These are phyloP conservation scores for Pristionchus maxplancki DNA, from an alignment of 2,888 invertebrate genomes.

Conservation along the genomic window DNA sequence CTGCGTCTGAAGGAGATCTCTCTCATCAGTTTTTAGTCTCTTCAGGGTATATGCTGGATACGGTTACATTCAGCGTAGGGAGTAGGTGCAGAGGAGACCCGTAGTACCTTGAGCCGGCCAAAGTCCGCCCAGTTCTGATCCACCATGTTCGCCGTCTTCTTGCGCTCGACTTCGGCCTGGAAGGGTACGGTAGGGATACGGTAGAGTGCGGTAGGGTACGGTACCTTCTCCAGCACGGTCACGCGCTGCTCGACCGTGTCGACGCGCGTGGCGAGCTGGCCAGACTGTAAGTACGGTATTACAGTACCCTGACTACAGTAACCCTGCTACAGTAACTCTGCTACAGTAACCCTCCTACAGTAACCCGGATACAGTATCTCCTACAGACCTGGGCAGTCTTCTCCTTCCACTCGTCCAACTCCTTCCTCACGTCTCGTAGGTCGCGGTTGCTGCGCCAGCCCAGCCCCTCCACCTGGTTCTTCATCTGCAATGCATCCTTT, in stretches of 20 bases:
- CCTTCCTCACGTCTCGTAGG: background rate
- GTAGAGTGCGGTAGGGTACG: background rate
- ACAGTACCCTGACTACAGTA: background rate
- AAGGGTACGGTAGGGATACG: background rate
- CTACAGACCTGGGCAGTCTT: background rate
- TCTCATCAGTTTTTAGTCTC: too few relatives aligned
- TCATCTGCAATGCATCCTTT: slow-evolving; percentile 3
- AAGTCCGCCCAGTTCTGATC: slow-evolving; percentile 32
- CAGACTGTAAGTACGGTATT: background rate
- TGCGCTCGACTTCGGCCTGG: background rate
- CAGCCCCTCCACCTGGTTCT: background rate
- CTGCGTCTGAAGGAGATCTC: background rate
- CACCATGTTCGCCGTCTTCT: background rate
- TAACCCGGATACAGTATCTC: background rate
- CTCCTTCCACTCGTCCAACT: slow-evolving; percentile 18
- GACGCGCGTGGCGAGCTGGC: slow-evolving; percentile 1
- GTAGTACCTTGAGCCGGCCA: background rate
- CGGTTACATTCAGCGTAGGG: too few relatives aligned
- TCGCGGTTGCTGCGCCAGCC: background rate
- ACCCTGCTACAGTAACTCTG: background rate
- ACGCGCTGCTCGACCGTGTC: background rate
- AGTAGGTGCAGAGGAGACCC: too few relatives aligned
- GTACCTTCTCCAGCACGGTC: background rate
- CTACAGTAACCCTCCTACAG: background rate
- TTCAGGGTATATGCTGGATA: too few relatives aligned